A percentile compares a stretch with the other conserved stretches of the same genome.
Conservation (phyloP, 2,888 invertebrate genomes). For the Scaptomyza caliginosa region DNA sequence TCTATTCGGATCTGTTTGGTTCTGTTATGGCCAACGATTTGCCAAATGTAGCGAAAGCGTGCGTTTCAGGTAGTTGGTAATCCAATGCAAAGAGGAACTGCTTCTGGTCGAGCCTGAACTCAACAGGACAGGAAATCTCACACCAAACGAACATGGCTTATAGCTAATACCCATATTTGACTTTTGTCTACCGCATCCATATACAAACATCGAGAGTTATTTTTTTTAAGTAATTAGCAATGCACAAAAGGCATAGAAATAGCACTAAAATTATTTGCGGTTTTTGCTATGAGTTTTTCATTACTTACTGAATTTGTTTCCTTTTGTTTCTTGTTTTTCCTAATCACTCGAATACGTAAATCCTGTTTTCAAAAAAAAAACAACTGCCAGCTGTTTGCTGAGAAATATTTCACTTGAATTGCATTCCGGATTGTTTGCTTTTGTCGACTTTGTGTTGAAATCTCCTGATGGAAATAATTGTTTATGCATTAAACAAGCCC, state of each 20-base stretch:
- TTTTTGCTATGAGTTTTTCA: slow-evolving; percentile 43
- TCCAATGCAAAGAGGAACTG: slow-evolving; percentile 62
- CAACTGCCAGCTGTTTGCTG: slow-evolving; percentile 55
- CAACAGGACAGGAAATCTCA: slow-evolving; percentile 59
- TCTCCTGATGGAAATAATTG: slow-evolving; percentile 80
- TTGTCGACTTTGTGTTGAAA: slow-evolving; percentile 77
- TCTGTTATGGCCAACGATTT: slow-evolving; percentile 34
- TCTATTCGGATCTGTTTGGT: slow-evolving; percentile 3
- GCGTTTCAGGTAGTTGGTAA: slow-evolving; percentile 37
- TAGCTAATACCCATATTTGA: slow-evolving; percentile 30
- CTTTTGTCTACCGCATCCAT: slow-evolving; percentile 23
- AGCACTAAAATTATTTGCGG: slow-evolving; percentile 72
- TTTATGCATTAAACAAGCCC: slow-evolving; percentile 82
- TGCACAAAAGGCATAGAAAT: slow-evolving; percentile 50
- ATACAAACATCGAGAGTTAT: not conserved
- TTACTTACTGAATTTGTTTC: slow-evolving; percentile 15
- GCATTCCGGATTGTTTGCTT: slow-evolving; percentile 68
- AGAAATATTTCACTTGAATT: slow-evolving; percentile 46
- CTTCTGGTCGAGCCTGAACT: slow-evolving; percentile 22
- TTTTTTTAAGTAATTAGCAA: slow-evolving; percentile 65
- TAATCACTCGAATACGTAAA: slow-evolving; percentile 63
- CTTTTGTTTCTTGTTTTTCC: slow-evolving; percentile 20
- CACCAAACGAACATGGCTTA: slow-evolving; percentile 58
- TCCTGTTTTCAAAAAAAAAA: slow-evolving; percentile 69
- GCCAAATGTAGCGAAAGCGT: slow-evolving; percentile 52